Evolutionary conservation across 2,113 vertebrate genomes (phyloP).

Genomic region (Delphinapterus leucas): DNA sequence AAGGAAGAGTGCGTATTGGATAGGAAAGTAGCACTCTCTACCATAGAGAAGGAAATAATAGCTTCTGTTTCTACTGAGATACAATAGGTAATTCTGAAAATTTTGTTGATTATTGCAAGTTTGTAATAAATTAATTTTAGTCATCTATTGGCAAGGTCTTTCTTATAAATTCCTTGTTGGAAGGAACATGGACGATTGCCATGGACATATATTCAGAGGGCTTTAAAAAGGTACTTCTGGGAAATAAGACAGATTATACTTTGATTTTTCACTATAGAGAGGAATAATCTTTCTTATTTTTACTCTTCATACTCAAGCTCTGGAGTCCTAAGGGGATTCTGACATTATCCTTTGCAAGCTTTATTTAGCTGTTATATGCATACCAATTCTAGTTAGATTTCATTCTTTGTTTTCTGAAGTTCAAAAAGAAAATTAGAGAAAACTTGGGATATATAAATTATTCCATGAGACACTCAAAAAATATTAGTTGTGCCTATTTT

Average conservation of each 20-base stretch:
- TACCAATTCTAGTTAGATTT: neutral
- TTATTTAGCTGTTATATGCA: constrained; percentile 62
- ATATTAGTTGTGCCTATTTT: neutral
- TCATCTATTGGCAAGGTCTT: neutral
- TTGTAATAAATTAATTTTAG: neutral
- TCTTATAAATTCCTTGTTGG: constrained; percentile 21
- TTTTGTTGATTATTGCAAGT: neutral
- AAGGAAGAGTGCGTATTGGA: neutral
- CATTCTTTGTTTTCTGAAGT: constrained; percentile 46
- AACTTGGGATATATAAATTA: constrained; percentile 32
- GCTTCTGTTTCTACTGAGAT: constrained; percentile 21
- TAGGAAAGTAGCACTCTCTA: neutral
- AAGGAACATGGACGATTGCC: neutral
- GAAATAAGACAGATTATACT: constrained; percentile 26
- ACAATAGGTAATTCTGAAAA: neutral
- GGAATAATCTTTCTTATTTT: constrained; percentile 8
- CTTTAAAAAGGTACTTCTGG: constrained; percentile 33
- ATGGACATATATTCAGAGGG: neutral
- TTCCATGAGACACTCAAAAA: constrained; percentile 47
- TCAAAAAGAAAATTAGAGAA: constrained; percentile 45
- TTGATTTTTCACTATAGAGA: constrained; percentile 28
- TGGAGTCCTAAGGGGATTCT: neutral
- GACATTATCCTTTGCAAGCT: constrained; percentile 50
- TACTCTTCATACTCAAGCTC: neutral
- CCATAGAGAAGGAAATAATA: neutral